Conservation (phyloP, 2,888 invertebrate species). For the Plagodis dolabraria region DNA sequence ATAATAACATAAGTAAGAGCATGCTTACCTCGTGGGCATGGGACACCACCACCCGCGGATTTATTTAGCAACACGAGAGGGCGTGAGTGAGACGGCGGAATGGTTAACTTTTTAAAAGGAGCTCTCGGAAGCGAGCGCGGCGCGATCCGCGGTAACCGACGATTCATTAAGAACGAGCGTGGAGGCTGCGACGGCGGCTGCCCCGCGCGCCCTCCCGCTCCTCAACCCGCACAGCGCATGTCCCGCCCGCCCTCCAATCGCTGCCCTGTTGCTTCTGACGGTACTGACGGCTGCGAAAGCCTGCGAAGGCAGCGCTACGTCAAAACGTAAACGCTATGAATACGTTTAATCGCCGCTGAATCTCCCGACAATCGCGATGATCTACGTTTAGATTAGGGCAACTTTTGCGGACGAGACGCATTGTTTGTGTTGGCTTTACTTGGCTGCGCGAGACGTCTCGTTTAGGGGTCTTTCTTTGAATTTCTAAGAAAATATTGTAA, state of each 20-base stretch:
- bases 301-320: slow-evolving; percentile 40
- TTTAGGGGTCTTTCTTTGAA: slow-evolving; percentile 28
- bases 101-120: slow-evolving; percentile 72
- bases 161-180: slow-evolving; percentile 80
- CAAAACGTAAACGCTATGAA: slow-evolving; percentile 80
- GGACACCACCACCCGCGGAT: slow-evolving; percentile 56
- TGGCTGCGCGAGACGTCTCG: slow-evolving; percentile 49
- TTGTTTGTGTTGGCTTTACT: slow-evolving; percentile 50
- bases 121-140: slow-evolving; percentile 72
- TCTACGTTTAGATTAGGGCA: slow-evolving; percentile 69
- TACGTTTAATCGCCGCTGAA: slow-evolving; percentile 76
- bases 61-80: slow-evolving; percentile 66
- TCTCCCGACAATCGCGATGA: slow-evolving; percentile 71
- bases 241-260: slow-evolving; percentile 65
- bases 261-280: slow-evolving; percentile 83
- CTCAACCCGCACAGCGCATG: slow-evolving; percentile 57
- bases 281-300: slow-evolving; percentile 67
- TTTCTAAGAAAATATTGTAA: slow-evolving; percentile 19
- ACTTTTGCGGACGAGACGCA: slow-evolving; percentile 58
- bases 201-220: slow-evolving; percentile 52
- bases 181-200: slow-evolving; percentile 71
- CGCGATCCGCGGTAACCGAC: slow-evolving; percentile 81
- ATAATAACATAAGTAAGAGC: slow-evolving; percentile 37
- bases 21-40: slow-evolving; percentile 60
- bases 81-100: slow-evolving; percentile 75